Percentiles rank a stretch among this genome's conserved stretches.
phyloP scores from a whole-genome alignment of 1,140 invertebrate genomes.

The Scaptodrosophila lebanonensis region DNA sequence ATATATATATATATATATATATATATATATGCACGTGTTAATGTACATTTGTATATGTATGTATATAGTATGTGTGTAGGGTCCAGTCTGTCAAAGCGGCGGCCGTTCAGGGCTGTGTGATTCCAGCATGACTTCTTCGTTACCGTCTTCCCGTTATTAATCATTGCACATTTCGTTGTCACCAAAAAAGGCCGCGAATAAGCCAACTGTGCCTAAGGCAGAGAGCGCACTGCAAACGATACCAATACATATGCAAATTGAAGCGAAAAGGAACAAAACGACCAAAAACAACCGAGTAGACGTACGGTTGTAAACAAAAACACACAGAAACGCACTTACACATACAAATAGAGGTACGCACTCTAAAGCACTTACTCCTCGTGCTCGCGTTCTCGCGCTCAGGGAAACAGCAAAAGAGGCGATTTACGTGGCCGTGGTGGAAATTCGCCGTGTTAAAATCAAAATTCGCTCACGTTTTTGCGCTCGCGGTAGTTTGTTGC shows the following conservation, averaged over 20 bases:
- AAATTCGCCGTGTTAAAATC: conserved; percentile 76
- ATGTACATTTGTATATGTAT: conserved; percentile 5
- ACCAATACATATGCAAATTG: conserved; percentile 25
- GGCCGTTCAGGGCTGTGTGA: conserved; percentile 47
- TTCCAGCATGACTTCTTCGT: conserved; percentile 51
- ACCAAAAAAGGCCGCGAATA: conserved; percentile 72
- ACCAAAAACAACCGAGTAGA: conserved; percentile 57
- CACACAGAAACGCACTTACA: conserved; percentile 37
- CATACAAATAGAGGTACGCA: conserved; percentile 27
- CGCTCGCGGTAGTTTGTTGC: conserved; percentile 71
- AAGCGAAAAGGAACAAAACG: conserved; percentile 42
- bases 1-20: conserved; percentile 32
- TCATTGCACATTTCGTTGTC: conserved; percentile 76
- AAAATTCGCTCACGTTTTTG: conserved; percentile 71
- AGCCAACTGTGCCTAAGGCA: conserved; percentile 37
- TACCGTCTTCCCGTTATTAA: conserved; percentile 74
- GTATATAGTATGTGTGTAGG: conserved; percentile 22
- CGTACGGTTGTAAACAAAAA: conserved; percentile 55
- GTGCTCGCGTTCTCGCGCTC: conserved; percentile 33
- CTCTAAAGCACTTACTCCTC: conserved; percentile 20
- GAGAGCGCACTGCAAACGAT: conserved; percentile 29
- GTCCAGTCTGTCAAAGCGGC: conserved; percentile 38
- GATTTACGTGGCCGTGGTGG: conserved; percentile 53
- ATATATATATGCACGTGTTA: conserved; percentile 8
- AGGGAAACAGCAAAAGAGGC: conserved; percentile 43